Evolutionary conservation across 1,140 invertebrate species (phyloP).

Genomic region (Zaprionus capensis): DNA sequence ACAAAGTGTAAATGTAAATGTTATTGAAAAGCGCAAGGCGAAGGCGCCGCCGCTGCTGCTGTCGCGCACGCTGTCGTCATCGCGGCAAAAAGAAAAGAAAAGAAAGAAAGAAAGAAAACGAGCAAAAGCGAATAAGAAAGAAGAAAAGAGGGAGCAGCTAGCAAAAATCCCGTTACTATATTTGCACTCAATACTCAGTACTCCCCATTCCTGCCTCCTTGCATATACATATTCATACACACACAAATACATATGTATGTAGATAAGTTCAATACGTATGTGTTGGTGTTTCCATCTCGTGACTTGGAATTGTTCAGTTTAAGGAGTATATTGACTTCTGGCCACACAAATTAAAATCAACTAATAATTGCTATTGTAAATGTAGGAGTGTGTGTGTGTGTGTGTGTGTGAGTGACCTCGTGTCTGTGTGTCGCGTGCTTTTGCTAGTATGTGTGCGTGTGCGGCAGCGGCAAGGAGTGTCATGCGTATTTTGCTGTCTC

Average conservation of each 20-base stretch:
- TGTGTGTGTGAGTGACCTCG: slow-evolving; percentile 75
- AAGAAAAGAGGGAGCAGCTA: slow-evolving; percentile 58
- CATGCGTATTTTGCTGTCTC: slow-evolving; percentile 72
- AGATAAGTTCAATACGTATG: slow-evolving; percentile 24
- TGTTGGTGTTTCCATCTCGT: slow-evolving; percentile 54
- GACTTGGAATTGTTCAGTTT: slow-evolving; percentile 55
- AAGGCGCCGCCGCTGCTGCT: slow-evolving; percentile 56
- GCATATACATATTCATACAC: slow-evolving; percentile 15
- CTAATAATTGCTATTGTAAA: slow-evolving; percentile 62
- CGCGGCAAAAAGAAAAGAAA: slow-evolving; percentile 61
- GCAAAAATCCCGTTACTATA: slow-evolving; percentile 64
- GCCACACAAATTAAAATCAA: slow-evolving; percentile 63
- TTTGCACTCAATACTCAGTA: slow-evolving; percentile 48
- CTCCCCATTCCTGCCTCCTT: slow-evolving; percentile 51
- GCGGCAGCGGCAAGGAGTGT: slow-evolving; percentile 77
- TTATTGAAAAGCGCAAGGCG: slow-evolving; percentile 74
- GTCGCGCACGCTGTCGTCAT: slow-evolving; percentile 76
- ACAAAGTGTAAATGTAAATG: slow-evolving; percentile 76
- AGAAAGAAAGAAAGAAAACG: slow-evolving; percentile 31
- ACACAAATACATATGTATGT: slow-evolving; percentile 1
- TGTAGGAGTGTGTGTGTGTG: slow-evolving; percentile 37
- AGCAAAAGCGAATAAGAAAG: slow-evolving; percentile 18
- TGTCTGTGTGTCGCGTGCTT: slow-evolving; percentile 74
- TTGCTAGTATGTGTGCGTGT: slow-evolving; percentile 50
- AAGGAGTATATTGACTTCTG: slow-evolving; percentile 59